Evolutionary conservation across 30 jellyfish, hydroid and myxozoan genomes (phyloP).

Genomic region (Aurelia aurita complex sp. Pacific): DNA sequence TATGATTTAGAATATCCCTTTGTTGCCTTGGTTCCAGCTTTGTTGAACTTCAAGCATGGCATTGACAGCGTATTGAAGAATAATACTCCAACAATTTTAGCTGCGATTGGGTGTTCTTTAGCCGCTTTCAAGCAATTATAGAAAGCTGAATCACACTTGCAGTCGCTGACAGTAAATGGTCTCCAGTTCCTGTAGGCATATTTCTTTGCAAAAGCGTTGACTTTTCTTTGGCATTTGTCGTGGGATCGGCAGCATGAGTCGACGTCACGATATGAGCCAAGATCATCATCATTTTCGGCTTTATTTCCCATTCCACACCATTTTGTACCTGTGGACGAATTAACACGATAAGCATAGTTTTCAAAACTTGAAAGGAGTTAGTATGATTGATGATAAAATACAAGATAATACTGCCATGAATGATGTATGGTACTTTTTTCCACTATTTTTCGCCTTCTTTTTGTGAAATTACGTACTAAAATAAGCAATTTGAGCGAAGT

Average conservation of each 20-base stretch:
- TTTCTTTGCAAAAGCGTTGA: neutral
- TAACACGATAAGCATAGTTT: too few relatives aligned
- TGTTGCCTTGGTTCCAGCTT: conserved; percentile 15
- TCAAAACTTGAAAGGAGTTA: too few relatives aligned
- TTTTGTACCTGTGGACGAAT: conserved; percentile 1
- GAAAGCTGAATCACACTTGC: conserved; percentile 15
- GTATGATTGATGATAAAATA: too few relatives aligned
- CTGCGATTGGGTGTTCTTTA: neutral
- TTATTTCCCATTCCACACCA: conserved; percentile 41
- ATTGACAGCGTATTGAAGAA: conserved; percentile 1
- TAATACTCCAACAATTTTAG: neutral
- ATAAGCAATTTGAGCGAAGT: too few relatives aligned
- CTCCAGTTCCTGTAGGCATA: conserved; percentile 11
- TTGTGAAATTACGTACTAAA: too few relatives aligned
- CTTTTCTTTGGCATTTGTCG: conserved; percentile 14
- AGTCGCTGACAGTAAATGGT: conserved; percentile 22
- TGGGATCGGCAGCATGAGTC: conserved; percentile 34
- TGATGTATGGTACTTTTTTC: too few relatives aligned
- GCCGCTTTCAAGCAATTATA: conserved; percentile 20
- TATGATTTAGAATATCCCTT: neutral
- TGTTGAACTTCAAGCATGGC: conserved; percentile 34
- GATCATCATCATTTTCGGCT: conserved; percentile 26
- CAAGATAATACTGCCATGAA: too few relatives aligned
- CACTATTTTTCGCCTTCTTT: too few relatives aligned
- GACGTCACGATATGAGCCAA: conserved; percentile 5